A percentile compares a stretch with the other conserved stretches of the same genome.
These are phyloP conservation scores for Plectropomus leopardus DNA, from an alignment of 2,113 vertebrate genomes.

Conservation along the genomic window DNA sequence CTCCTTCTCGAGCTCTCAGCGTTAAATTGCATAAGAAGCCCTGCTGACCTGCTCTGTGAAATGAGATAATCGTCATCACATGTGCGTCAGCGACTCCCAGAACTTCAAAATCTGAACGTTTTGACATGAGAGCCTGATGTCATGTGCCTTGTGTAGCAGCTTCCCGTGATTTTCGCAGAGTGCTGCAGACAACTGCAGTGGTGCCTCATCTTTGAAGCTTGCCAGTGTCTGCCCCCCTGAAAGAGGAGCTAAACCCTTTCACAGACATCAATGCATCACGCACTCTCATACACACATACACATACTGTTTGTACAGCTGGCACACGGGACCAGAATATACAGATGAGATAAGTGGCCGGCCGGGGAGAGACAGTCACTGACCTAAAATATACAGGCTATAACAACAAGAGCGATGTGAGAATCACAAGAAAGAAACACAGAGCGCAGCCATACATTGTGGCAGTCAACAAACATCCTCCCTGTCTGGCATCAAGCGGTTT, in stretches of 20 bases:
- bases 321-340: slow-evolving; percentile 67
- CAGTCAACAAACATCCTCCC: slow-evolving; percentile 60
- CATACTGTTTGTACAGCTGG: slow-evolving; percentile 73
- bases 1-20: background rate
- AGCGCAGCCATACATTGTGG: slow-evolving; percentile 32
- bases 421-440: slow-evolving; percentile 42
- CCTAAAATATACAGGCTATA: slow-evolving; percentile 54
- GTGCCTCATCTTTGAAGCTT: slow-evolving; percentile 73
- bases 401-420: slow-evolving; percentile 56
- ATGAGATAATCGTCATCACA: slow-evolving; percentile 31
- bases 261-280: slow-evolving; percentile 58
- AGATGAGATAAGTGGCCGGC: slow-evolving; percentile 68
- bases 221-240: slow-evolving; percentile 53
- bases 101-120: slow-evolving; percentile 2
- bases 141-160: slow-evolving; percentile 44
- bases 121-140: slow-evolving; percentile 24
- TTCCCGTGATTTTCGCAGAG: slow-evolving; percentile 49
- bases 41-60: slow-evolving; percentile 14
- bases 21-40: slow-evolving; percentile 2
- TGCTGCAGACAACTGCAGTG: slow-evolving; percentile 77
- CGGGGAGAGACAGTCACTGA: slow-evolving; percentile 23
- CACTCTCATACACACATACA: slow-evolving; percentile 42
- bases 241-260: slow-evolving; percentile 64
- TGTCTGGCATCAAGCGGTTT: slow-evolving; percentile 37
- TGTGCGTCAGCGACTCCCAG: slow-evolving; percentile 20